phyloP scores from a whole-genome alignment of 2,888 invertebrate species.

The Limnephilus lunatus region DNA sequence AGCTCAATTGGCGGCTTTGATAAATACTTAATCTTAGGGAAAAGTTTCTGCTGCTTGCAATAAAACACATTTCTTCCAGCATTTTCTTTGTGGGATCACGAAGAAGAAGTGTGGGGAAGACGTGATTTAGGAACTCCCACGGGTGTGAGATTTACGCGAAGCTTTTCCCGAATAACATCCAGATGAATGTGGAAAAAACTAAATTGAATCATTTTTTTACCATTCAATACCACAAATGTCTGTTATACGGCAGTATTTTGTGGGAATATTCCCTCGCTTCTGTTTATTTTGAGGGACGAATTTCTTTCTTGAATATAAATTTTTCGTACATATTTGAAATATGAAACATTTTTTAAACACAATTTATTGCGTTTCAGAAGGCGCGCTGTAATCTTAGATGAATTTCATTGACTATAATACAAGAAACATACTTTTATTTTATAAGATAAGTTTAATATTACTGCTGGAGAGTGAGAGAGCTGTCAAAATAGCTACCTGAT shows the following conservation, averaged over 20 bases:
- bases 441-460: too few relatives aligned
- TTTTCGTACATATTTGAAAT: neutral
- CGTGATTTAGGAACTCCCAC: constrained; percentile 29
- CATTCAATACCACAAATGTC: neutral
- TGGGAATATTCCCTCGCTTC: neutral
- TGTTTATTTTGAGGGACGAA: neutral
- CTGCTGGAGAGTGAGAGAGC: too few relatives aligned
- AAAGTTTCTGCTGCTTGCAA: neutral
- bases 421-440: too few relatives aligned
- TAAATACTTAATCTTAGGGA: neutral
- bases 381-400: neutral
- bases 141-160: neutral
- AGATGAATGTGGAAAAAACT: neutral
- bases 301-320: neutral
- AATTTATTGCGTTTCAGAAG: neutral
- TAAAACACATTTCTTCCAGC: neutral
- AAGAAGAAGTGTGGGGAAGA: neutral
- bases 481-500: too few relatives aligned
- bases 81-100: neutral
- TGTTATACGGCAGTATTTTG: neutral
- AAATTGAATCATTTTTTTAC: constrained; percentile 21
- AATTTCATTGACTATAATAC: too few relatives aligned
- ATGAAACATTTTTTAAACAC: neutral
- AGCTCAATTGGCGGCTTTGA: neutral
- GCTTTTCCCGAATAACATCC: constrained; percentile 12